Evolutionary conservation across 2,797 vertebrate genomes (phyloP), one percentile per base, ranked within the genome.

Genomic region (Phataginus tricuspis): DNA sequence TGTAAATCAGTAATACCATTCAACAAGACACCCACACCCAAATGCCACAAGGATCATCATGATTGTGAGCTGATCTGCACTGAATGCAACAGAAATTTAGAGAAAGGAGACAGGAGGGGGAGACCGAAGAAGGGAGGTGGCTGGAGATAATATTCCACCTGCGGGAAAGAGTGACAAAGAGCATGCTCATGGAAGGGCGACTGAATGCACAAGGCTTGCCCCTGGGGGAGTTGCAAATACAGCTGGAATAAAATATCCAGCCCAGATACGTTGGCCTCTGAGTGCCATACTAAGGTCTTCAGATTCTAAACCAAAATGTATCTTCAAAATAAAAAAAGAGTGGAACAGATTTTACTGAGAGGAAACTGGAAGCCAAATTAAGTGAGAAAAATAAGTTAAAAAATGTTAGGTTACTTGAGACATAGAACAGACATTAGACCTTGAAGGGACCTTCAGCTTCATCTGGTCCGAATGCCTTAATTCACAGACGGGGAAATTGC

Each of bases 401-500:
- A 91, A 95, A 84, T 61, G 37, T 84, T 74, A 68, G 53, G n/a
- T 86, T 57, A 53, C 64, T 86, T 72, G 45, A 82, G 49, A 78
- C 42, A 78, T 0, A 85, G 66, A 75, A 82, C 71, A 71, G 13
- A 82, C 45, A 45, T 88, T 39, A 94, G 69, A 75, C 68, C 88
- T 96, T 86, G 64, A 87, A 61, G 23, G 71, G 82, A 74, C 66
- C 53, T 95, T 94, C 51, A 51, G 14, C 27, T 72, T 94, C 74
- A 84, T 82, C 37, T 79, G 39, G 42, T 86, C 49, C 79, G 57
- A 94, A 84, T 68, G 86, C 68, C 31, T 78, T 64, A 34, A 80
- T 87, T 95, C 75, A 61, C 89, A 94, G 64, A 96, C 77, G 74
- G 68, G 82, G 83, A 96, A 80, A 95, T 94, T 89, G 31, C 79